Percentiles rank a stretch among this genome's conserved stretches.
These are phyloP conservation scores for Allobates femoralis DNA, from an alignment of 2,797 vertebrate genomes.

Conservation along the genomic window DNA sequence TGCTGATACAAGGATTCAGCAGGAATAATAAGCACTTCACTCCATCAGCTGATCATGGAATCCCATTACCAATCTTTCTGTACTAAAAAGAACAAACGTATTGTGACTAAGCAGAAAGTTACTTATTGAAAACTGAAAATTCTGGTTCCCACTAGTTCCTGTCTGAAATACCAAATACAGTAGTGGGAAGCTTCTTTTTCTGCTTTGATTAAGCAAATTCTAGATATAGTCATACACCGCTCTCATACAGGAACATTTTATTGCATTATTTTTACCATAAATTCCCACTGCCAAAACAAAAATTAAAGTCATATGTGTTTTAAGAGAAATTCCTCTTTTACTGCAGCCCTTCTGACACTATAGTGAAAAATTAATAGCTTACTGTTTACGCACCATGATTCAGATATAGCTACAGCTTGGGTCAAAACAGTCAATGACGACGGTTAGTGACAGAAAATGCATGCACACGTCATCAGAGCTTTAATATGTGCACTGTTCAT, in stretches of 20 bases:
- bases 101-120: conserved; percentile 9
- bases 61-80: background rate
- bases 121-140: background rate
- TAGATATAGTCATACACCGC: background rate
- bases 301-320: background rate
- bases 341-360: conserved; percentile 6
- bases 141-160: background rate
- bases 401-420: conserved; percentile 1
- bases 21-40: too few relatives aligned
- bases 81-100: background rate
- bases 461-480: background rate
- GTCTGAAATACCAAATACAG: background rate
- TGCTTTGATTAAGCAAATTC: background rate
- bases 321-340: conserved; percentile 29
- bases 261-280: conserved; percentile 14
- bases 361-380: conserved; percentile 19
- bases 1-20: too few relatives aligned
- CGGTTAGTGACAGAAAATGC: background rate
- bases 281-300: background rate
- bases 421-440: background rate
- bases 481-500: background rate
- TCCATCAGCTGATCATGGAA: background rate
- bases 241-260: conserved; percentile 1
- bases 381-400: conserved; percentile 16
- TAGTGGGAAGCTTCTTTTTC: background rate